phyloP scores from a whole-genome alignment of 2,888 invertebrate genomes.

The Ypsolopha scabrella region DNA sequence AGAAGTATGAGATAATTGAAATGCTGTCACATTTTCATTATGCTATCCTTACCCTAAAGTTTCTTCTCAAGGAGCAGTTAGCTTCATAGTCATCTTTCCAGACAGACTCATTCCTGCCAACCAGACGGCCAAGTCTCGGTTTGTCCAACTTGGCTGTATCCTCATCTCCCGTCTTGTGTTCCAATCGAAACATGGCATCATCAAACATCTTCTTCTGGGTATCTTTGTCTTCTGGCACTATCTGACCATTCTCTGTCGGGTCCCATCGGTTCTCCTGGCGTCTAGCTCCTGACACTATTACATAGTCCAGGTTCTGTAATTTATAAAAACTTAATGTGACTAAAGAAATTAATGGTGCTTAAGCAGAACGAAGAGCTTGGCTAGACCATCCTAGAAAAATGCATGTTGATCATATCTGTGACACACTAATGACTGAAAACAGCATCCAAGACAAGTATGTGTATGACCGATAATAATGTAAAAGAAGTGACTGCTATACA shows the following conservation, averaged over 20 bases:
- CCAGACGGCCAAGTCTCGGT: constrained; percentile 80
- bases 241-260: constrained; percentile 94
- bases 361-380: too few relatives aligned
- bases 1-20: background rate
- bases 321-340: background rate
- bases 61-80: constrained; percentile 85
- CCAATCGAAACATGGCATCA: constrained; percentile 98
- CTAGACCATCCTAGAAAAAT: too few relatives aligned
- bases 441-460: too few relatives aligned
- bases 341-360: too few relatives aligned
- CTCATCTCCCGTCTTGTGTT: constrained; percentile 89
- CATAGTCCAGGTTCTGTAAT: constrained; percentile 94
- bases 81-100: constrained; percentile 96
- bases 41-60: constrained; percentile 80
- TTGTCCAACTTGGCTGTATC: constrained; percentile 77
- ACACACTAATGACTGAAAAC: too few relatives aligned
- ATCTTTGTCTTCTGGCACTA: constrained; percentile 92
- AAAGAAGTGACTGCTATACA: too few relatives aligned
- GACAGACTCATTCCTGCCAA: constrained; percentile 81
- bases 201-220: constrained; percentile 89
- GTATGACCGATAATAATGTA: too few relatives aligned
- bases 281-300: constrained; percentile 93
- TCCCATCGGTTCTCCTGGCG: constrained; percentile 99
- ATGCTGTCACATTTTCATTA: background rate
- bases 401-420: too few relatives aligned